These are phyloP conservation scores for Oikopleura dioica DNA, from an alignment of 23 tunicate species.

Conservation along the genomic window DNA sequence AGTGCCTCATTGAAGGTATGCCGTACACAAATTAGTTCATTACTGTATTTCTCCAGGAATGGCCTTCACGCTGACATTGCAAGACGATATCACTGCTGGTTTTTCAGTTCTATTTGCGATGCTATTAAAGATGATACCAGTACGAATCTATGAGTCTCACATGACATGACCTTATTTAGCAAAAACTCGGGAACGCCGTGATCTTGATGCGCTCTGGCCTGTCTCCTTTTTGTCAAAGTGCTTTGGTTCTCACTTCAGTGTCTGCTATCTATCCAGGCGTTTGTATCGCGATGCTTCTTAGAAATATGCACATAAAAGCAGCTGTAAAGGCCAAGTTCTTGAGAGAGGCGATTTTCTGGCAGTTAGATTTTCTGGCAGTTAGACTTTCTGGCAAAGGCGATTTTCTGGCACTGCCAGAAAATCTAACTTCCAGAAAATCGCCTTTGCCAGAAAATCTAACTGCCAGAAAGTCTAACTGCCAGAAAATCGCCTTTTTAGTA, in stretches of 20 bases:
- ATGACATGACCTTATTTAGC: too few species aligned
- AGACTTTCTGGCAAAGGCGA: too few species aligned
- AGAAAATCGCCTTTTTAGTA: too few species aligned
- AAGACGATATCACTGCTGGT: neutral
- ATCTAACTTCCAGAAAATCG: too few species aligned
- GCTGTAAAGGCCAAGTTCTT: neutral
- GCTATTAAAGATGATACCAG: neutral
- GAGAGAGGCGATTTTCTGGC: too few species aligned
- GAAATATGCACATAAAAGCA: neutral
- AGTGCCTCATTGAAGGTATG: neutral
- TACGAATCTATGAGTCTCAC: too few species aligned
- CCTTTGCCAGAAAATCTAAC: too few species aligned
- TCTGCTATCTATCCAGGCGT: neutral
- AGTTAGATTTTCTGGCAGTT: too few species aligned
- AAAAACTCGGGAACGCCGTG: neutral
- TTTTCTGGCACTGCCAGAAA: too few species aligned
- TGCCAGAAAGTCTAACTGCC: too few species aligned
- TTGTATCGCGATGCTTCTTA: neutral
- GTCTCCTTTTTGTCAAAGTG: neutral
- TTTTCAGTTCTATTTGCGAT: neutral
- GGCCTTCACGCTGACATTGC: neutral
- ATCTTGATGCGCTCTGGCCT: neutral
- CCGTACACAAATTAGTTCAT: too few species aligned
- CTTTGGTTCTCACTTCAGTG: neutral
- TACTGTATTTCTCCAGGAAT: too few species aligned